A percentile compares a stretch with the other conserved stretches of the same genome.
These are phyloP conservation scores for Rhopilema esculentum DNA, from an alignment of 30 jellyfish, hydroid and myxozoan species.

Conservation along the genomic window DNA sequence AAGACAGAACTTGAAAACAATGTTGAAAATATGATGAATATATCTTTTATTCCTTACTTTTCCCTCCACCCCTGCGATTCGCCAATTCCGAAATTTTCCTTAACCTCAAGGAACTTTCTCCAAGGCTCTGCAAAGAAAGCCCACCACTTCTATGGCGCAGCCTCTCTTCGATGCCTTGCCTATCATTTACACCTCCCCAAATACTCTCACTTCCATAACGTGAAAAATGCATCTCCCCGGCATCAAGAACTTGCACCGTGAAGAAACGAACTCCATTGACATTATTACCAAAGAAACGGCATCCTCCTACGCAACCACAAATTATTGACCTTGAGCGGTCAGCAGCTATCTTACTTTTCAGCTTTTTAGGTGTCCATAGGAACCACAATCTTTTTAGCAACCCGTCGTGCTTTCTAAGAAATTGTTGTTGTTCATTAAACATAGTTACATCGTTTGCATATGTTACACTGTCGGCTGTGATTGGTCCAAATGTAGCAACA, in stretches of 20 bases:
- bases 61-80: constrained; percentile 25
- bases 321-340: constrained; percentile 82
- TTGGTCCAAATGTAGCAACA: constrained; percentile 85
- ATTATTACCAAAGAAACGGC: constrained; percentile 90
- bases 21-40: background rate
- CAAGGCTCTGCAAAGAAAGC: constrained; percentile 59
- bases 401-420: constrained; percentile 79
- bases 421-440: constrained; percentile 68
- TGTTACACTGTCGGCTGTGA: constrained; percentile 82
- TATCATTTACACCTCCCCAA: constrained; percentile 94
- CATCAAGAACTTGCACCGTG: constrained; percentile 86
- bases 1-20: background rate
- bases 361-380: constrained; percentile 81
- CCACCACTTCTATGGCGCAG: constrained; percentile 52
- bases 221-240: constrained; percentile 70
- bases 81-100: constrained; percentile 48
- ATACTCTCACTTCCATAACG: constrained; percentile 98
- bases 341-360: constrained; percentile 67
- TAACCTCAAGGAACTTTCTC: constrained; percentile 46
- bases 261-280: constrained; percentile 94
- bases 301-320: constrained; percentile 99
- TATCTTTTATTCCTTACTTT: background rate
- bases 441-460: constrained; percentile 9
- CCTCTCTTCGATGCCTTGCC: constrained; percentile 76
- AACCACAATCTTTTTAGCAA: constrained; percentile 87